Evolutionary conservation across 2,797 vertebrate species (phyloP).

Genomic region (Pteropus rufus): DNA sequence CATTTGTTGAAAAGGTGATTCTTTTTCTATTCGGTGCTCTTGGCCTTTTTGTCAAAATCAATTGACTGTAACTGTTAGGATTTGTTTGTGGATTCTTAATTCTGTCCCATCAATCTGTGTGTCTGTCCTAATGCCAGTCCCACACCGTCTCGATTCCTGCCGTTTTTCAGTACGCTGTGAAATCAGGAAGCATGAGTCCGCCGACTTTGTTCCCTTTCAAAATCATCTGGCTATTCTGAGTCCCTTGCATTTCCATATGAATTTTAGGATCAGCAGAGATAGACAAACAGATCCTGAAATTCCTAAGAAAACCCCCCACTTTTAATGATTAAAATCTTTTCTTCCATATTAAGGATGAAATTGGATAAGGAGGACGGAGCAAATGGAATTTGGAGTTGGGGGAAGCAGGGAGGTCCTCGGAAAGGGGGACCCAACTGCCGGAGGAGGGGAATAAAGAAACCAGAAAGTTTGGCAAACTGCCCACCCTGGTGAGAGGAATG

Average conservation of each 20-base stretch:
- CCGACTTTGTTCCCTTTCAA: not conserved
- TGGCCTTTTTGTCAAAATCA: not conserved
- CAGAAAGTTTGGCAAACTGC: slow-evolving; percentile 42
- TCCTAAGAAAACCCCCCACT: not conserved
- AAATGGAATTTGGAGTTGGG: not conserved
- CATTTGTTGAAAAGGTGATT: slow-evolving; percentile 1
- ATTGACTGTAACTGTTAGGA: not conserved
- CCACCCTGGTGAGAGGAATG: slow-evolving; percentile 57
- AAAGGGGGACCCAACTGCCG: not conserved
- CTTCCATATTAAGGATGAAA: not conserved
- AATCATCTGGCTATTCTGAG: not conserved
- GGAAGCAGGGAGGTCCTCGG: not conserved
- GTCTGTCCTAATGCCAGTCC: not conserved
- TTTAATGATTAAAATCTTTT: not conserved
- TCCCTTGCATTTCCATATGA: not conserved
- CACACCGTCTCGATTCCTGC: not conserved
- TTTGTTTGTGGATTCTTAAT: not conserved
- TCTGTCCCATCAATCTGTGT: not conserved
- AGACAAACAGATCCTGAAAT: not conserved
- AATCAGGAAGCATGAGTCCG: not conserved
- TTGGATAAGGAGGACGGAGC: not conserved
- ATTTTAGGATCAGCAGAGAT: not conserved
- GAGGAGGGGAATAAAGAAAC: not conserved
- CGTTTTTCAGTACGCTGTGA: not conserved
- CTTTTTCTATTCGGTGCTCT: not conserved